Base-by-base conservation (phyloP, 1,140 invertebrate species). In the Brachionus plicatilis region DNA sequence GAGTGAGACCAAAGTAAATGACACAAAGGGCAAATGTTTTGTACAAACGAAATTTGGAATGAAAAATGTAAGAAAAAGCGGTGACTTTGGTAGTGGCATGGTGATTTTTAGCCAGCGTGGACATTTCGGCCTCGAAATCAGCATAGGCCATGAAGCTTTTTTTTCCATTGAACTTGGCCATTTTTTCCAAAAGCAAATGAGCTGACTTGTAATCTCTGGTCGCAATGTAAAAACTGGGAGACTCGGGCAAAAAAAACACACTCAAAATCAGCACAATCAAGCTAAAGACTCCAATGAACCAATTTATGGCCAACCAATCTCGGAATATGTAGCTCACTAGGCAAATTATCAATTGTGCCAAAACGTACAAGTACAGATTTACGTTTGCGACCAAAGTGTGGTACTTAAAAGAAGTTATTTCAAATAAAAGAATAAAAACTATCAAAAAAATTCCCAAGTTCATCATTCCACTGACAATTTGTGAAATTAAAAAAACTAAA, bases 371-470 rank as follows among this genome's bases (percentile, higher is more conserved):
- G 24, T 76, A 76, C 24, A 76, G 24, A 29, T 50, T 50, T 27
- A 76, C 50, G 27, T 76, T 76, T 24, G 72, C 33, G 2, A 76
- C 72, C 20, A 76, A 12, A 20, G 72, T 76, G 45, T 50, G 41
- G 20, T 76, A 50, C 27, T 76, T 76, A 20, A 29, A 27, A 27
- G 72, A 50, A 27, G 72, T 76, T 50, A 76, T 50, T 76, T 76
- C 72, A 14, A 76, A 50, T 76, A 76, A 76, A 11, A 76, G 45
- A 29, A 76, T 76, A 47, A 76, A 76, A 27, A 27, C 20, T 12
- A 76, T 76, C 6, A 41, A 50, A 50, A 76, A 76, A 27, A 76
- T 27, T 24, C 72, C 47, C 43, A 47, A 53, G 29, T 76, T 76
- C 45, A 76, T 50, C 24, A 37, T 50, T 24, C 72, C 72, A 76